These are phyloP conservation scores for Jaculus jaculus DNA, from an alignment of 2,113 vertebrate species.

Conservation along the genomic window DNA sequence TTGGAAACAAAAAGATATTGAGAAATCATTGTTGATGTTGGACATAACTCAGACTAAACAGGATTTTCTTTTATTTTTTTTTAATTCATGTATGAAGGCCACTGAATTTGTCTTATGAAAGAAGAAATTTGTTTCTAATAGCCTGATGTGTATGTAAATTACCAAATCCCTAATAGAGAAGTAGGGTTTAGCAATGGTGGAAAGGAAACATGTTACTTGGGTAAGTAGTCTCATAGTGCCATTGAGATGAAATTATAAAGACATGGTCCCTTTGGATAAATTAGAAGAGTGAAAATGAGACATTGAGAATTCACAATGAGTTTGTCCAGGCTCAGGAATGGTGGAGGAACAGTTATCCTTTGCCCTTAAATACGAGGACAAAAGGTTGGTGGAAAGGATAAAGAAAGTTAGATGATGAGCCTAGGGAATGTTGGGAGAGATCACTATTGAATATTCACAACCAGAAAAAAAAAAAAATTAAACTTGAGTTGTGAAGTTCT, in stretches of 20 bases:
- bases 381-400: not conserved
- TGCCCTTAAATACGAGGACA: not conserved
- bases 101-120: not conserved
- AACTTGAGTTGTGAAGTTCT: not conserved
- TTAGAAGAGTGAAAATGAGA: slow-evolving; percentile 8
- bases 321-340: not conserved
- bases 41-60: not conserved
- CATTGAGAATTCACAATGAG: not conserved
- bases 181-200: not conserved
- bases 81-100: not conserved
- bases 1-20: not conserved
- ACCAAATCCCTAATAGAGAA: not conserved
- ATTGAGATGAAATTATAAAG: not conserved
- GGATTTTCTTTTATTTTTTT: not conserved
- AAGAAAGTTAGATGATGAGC: not conserved
- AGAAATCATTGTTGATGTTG: not conserved
- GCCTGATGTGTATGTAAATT: not conserved
- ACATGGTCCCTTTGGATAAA: not conserved
- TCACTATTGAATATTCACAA: not conserved
- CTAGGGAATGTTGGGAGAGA: not conserved
- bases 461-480: not conserved
- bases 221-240: not conserved
- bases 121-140: slow-evolving; percentile 30
- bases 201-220: not conserved
- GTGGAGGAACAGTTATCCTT: not conserved